Base-by-base conservation (phyloP, 2,113 vertebrate species). In the Aptenodytes patagonicus region DNA sequence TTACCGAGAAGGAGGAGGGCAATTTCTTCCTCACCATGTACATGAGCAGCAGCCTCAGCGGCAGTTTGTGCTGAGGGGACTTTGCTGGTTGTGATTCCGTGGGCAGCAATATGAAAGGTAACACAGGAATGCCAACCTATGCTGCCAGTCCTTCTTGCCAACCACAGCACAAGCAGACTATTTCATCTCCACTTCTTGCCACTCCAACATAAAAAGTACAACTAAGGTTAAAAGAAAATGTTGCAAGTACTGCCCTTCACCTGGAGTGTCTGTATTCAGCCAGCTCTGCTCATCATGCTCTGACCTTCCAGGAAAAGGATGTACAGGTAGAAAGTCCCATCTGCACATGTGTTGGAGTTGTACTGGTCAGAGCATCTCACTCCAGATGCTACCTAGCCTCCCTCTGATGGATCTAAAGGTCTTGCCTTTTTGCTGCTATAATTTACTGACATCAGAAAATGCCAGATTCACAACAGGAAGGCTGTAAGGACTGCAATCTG, bases 341-440 rank as follows among this genome's bases (percentile, higher is more conserved):
- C 58, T 75, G 73, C 61, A 73, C 7, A 1, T 1, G 3, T 24
- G 51, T 34, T 7, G 0, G 9, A 57, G 44, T 38, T 13, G 0
- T 15, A 49, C 1, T 36, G 61, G 24, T 65, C 68, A 40, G 26
- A 31, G 40, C 6, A 21, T 11, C 87, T 58, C 49, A 7, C 20
- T 62, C 76, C 89, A 91, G 58, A 36, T 20, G 25, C 42, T 14
- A 6, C 72, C 55, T 13, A 44, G 32, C 17, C 29, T 52, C 65
- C 42, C 28, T 34, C 12, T 32, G 36, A 71, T 31, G 69, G 38
- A 75, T 46, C 38, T 40, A 34, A 46, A 83, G 65, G 57, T 65
- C 83, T 87, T 66, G 31, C 28, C n/a, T 87, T 89, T 60, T 60
- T 42, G 65, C 65, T 84, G 60, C 61, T 71, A 4, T 47, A 32